These are phyloP conservation scores for Drosophila atripex DNA, from an alignment of 2,888 invertebrate species.

Conservation along the genomic window DNA sequence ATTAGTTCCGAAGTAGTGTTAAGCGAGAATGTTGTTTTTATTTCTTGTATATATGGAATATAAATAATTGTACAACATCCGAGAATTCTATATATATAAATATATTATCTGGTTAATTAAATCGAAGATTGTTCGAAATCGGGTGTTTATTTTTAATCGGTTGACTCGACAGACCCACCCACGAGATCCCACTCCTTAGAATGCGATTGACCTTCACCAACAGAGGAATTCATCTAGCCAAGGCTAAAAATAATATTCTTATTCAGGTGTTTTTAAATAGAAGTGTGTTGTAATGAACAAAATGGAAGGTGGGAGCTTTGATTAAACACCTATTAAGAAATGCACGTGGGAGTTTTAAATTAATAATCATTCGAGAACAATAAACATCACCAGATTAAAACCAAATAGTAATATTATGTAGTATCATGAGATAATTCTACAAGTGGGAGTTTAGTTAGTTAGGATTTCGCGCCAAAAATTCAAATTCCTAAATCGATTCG, in stretches of 20 bases:
- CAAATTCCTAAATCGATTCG: conserved; percentile 30
- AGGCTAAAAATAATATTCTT: conserved; percentile 28
- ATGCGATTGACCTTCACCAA: conserved; percentile 27
- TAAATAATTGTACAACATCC: conserved; percentile 43
- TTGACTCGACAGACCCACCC: conserved; percentile 14
- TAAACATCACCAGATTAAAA: too few species aligned
- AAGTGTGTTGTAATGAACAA: conserved; percentile 12
- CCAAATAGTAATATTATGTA: too few species aligned
- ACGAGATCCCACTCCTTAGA: conserved; percentile 16
- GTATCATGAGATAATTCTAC: too few species aligned
- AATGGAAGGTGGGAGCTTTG: background rate
- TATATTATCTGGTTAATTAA: conserved; percentile 45
- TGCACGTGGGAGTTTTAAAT: background rate
- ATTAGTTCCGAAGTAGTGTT: conserved; percentile 41
- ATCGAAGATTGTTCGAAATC: conserved; percentile 29
- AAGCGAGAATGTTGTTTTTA: conserved; percentile 44
- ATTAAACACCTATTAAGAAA: background rate
- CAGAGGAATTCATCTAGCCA: conserved; percentile 4
- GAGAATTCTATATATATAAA: conserved; percentile 46
- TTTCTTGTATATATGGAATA: conserved; percentile 55
- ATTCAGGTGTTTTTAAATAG: conserved; percentile 24
- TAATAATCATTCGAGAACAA: too few species aligned
- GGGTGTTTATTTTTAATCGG: conserved; percentile 18
- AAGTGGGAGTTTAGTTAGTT: too few species aligned
- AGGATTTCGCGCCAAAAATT: background rate